Percentiles rank a stretch among this genome's conserved stretches.
These are phyloP conservation scores for Schrankia costaestrigalis DNA, from an alignment of 2,888 invertebrate genomes.

Conservation along the genomic window DNA sequence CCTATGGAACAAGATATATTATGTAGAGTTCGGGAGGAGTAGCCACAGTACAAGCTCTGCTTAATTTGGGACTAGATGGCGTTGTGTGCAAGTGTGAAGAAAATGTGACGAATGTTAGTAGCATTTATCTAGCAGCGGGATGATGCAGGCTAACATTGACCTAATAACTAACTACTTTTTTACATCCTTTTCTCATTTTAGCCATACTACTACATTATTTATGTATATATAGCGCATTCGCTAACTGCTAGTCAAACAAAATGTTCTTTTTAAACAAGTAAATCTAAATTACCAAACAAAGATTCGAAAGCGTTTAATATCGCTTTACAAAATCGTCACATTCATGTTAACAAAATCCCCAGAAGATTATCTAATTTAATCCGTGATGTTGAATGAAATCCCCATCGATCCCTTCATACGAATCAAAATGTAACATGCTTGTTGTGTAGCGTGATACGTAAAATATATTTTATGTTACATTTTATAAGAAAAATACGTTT, in stretches of 20 bases:
- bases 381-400: slow-evolving; percentile 40
- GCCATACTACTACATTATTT: no score
- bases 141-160: background rate
- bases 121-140: background rate
- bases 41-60: no score
- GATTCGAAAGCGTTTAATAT: slow-evolving; percentile 7
- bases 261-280: background rate
- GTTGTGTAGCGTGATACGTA: slow-evolving; percentile 12
- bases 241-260: no score
- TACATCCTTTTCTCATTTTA: no score
- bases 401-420: slow-evolving; percentile 41
- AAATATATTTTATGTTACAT: slow-evolving; percentile 14
- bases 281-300: background rate
- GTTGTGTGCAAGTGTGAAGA: no score
- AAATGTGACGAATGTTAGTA: background rate
- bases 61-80: no score
- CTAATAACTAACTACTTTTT: no score
- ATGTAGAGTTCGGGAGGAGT: no score
- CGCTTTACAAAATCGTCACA: slow-evolving; percentile 18
- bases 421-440: slow-evolving; percentile 26
- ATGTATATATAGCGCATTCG: no score
- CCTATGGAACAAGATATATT: no score
- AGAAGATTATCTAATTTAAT: slow-evolving; percentile 48
- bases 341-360: slow-evolving; percentile 34
- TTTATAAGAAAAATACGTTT: no score